Percentiles rank a stretch among this genome's conserved stretches.
phyloP scores from a whole-genome alignment of 23 tunicate species.

The Oikopleura vanhoeffeni region DNA sequence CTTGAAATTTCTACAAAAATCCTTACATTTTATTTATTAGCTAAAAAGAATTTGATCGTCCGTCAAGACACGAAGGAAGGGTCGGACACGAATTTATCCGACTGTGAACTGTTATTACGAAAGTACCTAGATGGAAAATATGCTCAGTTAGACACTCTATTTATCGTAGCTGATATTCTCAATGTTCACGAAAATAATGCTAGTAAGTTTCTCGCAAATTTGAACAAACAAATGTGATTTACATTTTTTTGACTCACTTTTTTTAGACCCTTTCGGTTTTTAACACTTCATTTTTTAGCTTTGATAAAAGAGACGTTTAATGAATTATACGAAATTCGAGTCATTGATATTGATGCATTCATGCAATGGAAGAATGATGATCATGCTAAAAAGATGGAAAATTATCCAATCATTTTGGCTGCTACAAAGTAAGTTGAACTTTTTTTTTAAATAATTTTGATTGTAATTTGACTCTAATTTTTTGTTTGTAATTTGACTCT shows the following conservation, averaged over 20 bases:
- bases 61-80: background rate
- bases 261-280: too few species aligned
- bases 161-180: background rate
- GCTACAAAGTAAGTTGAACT: conserved; percentile 5
- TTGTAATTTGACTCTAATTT: too few species aligned
- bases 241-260: too few species aligned
- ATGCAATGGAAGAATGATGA: background rate
- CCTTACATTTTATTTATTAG: background rate
- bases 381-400: background rate
- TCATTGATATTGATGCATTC: background rate
- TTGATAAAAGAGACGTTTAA: background rate
- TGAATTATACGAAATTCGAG: background rate
- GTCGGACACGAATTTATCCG: background rate
- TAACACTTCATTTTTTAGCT: background rate
- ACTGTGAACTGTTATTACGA: background rate
- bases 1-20: too few species aligned
- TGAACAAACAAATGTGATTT: background rate
- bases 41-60: background rate
- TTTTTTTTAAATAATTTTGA: too few species aligned
- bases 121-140: background rate
- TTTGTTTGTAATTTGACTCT: too few species aligned
- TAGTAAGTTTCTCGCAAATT: background rate
- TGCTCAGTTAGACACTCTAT: background rate
- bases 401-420: background rate
- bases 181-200: background rate